Percentiles rank a stretch among this genome's conserved stretches.
Conservation (phyloP, 2,113 vertebrate species). For the Seriola quinqueradiata region DNA sequence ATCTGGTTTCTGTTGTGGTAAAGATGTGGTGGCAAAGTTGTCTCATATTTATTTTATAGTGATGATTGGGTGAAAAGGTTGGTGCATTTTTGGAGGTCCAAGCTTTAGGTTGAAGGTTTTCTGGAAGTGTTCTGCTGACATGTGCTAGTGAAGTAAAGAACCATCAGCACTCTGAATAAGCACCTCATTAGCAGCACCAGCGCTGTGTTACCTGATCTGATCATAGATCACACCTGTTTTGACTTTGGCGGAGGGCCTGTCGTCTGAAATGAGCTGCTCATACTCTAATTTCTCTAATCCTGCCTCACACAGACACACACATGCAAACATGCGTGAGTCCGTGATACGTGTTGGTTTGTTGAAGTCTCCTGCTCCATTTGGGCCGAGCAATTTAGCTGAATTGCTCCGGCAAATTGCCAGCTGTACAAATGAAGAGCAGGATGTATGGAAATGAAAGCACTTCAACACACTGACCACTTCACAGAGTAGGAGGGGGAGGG, state of each 20-base stretch:
- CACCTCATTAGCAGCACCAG: constrained; percentile 20
- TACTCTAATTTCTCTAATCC: constrained; percentile 24
- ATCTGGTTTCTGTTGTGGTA: background rate
- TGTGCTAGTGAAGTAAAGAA: constrained; percentile 14
- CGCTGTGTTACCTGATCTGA: constrained; percentile 38
- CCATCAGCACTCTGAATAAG: constrained; percentile 2
- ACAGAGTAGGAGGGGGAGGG: constrained; percentile 17
- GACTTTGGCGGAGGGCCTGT: constrained; percentile 18
- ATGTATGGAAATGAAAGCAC: constrained; percentile 50
- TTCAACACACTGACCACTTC: constrained; percentile 34
- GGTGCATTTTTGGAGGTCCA: background rate
- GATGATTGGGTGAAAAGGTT: background rate
- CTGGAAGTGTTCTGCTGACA: background rate
- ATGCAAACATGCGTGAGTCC: background rate
- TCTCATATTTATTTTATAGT: no score
- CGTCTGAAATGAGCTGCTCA: background rate
- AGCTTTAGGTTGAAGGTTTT: background rate
- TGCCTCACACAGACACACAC: constrained; percentile 1
- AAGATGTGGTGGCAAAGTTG: background rate
- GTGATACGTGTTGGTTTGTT: constrained; percentile 20
- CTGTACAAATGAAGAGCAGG: constrained; percentile 68
- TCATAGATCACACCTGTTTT: constrained; percentile 36
- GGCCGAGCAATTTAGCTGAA: constrained; percentile 54
- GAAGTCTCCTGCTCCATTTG: constrained; percentile 38
- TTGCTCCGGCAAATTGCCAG: constrained; percentile 50